A percentile compares a stretch with the other conserved stretches of the same genome.
Evolutionary conservation across 92 coral and sea anemone genomes (phyloP).

Genomic region (Heliopora coerulea): DNA sequence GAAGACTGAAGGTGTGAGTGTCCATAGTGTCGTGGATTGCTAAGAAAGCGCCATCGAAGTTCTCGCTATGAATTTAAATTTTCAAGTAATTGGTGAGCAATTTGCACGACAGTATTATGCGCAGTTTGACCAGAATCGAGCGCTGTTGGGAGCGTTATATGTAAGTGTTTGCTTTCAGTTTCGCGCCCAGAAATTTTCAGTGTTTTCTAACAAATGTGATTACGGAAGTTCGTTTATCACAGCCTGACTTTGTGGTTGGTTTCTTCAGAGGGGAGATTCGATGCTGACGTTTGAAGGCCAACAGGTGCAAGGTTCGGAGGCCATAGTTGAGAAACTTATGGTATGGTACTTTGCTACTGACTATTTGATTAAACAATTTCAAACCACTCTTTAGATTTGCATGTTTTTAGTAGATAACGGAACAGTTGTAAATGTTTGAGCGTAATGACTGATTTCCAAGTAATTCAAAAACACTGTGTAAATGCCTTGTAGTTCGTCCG

Average conservation of each 20-base stretch:
- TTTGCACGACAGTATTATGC: conserved; percentile 51
- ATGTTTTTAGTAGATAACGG: no score
- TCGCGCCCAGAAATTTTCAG: neutral
- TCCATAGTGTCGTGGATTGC: neutral
- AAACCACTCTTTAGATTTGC: neutral
- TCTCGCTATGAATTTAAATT: conserved; percentile 51
- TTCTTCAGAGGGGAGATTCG: conserved; percentile 51
- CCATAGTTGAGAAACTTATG: conserved; percentile 57
- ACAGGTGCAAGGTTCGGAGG: conserved; percentile 57
- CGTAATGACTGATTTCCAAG: no score
- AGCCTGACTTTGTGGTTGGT: no score
- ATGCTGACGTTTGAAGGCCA: conserved; percentile 86
- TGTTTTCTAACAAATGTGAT: neutral
- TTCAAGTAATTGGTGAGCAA: conserved; percentile 28
- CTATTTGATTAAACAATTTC: no score
- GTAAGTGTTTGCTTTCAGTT: conserved; percentile 47
- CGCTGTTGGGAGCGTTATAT: conserved; percentile 44
- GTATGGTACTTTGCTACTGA: no score
- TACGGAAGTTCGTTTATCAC: neutral
- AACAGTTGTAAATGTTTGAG: no score
- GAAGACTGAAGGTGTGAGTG: no score
- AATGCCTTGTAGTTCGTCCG: no score
- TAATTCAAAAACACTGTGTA: no score
- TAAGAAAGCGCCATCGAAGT: neutral
- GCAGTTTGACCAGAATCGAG: conserved; percentile 56